Conservation (phyloP, 1,140 invertebrate species). For the Pseudomyrmex cubaensis region DNA sequence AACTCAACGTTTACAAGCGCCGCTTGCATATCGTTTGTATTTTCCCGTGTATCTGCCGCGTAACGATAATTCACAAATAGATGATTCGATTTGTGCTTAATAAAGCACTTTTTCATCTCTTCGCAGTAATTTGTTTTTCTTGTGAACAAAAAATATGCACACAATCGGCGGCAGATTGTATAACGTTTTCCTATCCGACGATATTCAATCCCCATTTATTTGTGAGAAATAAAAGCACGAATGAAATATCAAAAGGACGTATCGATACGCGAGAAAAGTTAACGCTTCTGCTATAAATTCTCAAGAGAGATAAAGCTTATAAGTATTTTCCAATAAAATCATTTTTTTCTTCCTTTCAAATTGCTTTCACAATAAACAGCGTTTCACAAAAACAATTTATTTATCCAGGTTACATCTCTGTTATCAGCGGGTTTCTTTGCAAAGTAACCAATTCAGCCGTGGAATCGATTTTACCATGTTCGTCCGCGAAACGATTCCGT, state of each 20-base stretch:
- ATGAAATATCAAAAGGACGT: neutral
- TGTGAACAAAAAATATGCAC: neutral
- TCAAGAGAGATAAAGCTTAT: constrained; percentile 5
- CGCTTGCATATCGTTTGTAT: constrained; percentile 18
- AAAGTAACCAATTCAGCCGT: constrained; percentile 36
- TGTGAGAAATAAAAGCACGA: constrained; percentile 4
- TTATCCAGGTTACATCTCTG: constrained; percentile 3
- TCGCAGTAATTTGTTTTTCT: neutral
- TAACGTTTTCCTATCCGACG: constrained; percentile 1
- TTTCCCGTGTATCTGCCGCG: neutral
- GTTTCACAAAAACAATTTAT: constrained; percentile 31
- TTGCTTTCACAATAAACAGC: constrained; percentile 1
- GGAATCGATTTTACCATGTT: constrained; percentile 40
- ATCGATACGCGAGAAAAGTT: constrained; percentile 1
- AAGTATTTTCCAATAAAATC: neutral
- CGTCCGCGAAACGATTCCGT: constrained; percentile 40
- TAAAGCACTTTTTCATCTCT: neutral
- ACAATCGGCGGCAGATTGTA: neutral
- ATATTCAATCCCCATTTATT: neutral
- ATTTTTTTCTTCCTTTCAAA: constrained; percentile 16
- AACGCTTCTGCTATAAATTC: neutral
- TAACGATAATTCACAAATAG: constrained; percentile 37
- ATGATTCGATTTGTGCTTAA: constrained; percentile 11
- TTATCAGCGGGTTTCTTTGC: constrained; percentile 33
- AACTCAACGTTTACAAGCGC: constrained; percentile 10